Base-by-base conservation (phyloP, 2,888 invertebrate species). In the Frankliniella intonsa region DNA sequence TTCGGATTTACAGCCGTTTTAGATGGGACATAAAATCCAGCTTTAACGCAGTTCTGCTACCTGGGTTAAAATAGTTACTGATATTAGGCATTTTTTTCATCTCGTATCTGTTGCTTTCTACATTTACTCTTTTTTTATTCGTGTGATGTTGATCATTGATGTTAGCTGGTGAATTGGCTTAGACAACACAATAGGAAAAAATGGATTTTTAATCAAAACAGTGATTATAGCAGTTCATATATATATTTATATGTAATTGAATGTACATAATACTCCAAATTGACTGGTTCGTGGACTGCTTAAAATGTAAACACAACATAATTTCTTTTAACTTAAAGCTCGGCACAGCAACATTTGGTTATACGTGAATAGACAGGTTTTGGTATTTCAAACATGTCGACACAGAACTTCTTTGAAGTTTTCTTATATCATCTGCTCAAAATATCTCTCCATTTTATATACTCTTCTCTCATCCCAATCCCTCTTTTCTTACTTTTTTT, bases 281-380 rank as follows among this genome's bases (percentile, higher is more conserved):
- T 76, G 69, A 76, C 69, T 76, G 69, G 25, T 76, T 76, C 69
- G 69, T 76, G 69, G 69, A 22, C 69, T 76, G 55, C 55, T 55
- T 55, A 55, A 14, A 55, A 12, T 55, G 55, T 55, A 55, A 55
- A 55, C 19, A 19, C 55, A 55, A 55, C 55, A 55, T 55, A 55
- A 55, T 55, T 76, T 22, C 12, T 25, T 76, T 76, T 12, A 76
- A 76, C 22, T 76, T 76, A 50, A 81, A 62, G 81, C 81, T 62
- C 81, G 81, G 25, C 38, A 81, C 81, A 81, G 50, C 51, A 25
- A 62, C 81, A 25, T 81, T 81, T 81, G 51, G 81, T 62, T 51
- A 76, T 25, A 76, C 22, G 22, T 76, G 69, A 76, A 76, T 76
- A 76, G 69, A 76, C 69, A 76, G 25, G 69, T 76, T 38, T 81